Conservation (phyloP, 2,797 vertebrate species). For the Enteromius trimaculatus region DNA sequence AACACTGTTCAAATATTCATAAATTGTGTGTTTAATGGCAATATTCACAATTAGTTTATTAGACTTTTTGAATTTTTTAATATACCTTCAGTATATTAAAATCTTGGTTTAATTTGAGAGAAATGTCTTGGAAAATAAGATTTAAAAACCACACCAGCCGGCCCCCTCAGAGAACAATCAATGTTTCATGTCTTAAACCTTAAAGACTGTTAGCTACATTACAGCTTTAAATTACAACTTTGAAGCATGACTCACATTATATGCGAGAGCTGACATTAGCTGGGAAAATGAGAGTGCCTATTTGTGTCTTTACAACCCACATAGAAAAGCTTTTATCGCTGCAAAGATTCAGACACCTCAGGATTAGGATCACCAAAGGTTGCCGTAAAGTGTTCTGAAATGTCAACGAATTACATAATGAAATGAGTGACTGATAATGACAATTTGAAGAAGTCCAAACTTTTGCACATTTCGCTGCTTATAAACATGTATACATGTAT, state of each 20-base stretch:
- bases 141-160: not conserved
- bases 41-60: not conserved
- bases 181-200: slow-evolving; percentile 31
- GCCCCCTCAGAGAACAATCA: slow-evolving; percentile 4
- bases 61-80: not conserved
- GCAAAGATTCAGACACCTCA: slow-evolving; percentile 34
- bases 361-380: slow-evolving; percentile 46
- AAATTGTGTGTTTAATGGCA: not conserved
- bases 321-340: slow-evolving; percentile 57
- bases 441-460: slow-evolving; percentile 3
- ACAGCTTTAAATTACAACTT: slow-evolving; percentile 29
- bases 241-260: slow-evolving; percentile 51
- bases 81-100: not conserved
- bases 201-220: slow-evolving; percentile 22
- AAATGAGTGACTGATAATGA: slow-evolving; percentile 37
- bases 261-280: slow-evolving; percentile 46
- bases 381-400: slow-evolving; percentile 51
- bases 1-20: not conserved
- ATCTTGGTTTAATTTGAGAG: not conserved
- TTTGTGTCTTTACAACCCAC: slow-evolving; percentile 45
- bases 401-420: slow-evolving; percentile 51
- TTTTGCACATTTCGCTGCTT: slow-evolving; percentile 10
- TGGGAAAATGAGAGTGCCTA: slow-evolving; percentile 43
- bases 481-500: not conserved
- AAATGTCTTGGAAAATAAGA: not conserved